phyloP scores from a whole-genome alignment of 2,888 invertebrate species.

The Leptogaster cylindrica region DNA sequence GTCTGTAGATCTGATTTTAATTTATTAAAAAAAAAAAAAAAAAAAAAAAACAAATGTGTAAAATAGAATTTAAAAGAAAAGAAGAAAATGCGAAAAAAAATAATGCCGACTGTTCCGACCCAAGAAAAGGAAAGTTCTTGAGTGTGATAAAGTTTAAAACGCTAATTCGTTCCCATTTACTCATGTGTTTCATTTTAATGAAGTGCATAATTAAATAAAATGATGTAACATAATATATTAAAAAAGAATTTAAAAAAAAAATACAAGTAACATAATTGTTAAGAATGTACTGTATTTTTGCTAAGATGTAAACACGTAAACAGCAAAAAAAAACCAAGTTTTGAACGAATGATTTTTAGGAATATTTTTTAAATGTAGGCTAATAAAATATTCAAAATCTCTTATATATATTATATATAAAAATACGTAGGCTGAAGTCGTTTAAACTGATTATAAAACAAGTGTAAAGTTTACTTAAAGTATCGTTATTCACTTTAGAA shows the following conservation, averaged over 20 bases:
- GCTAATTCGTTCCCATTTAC: not conserved
- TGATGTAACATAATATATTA: not conserved
- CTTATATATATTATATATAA: not conserved
- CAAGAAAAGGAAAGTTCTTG: not conserved
- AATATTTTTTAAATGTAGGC: slow-evolving; percentile 13
- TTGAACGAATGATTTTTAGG: slow-evolving; percentile 20
- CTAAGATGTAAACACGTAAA: slow-evolving; percentile 12
- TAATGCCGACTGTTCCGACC: too few relatives aligned
- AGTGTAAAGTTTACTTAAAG: not conserved
- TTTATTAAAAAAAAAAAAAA: too few relatives aligned
- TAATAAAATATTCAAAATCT: slow-evolving; percentile 18
- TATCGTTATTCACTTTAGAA: slow-evolving; percentile 19
- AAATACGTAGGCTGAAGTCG: not conserved
- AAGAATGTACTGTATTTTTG: slow-evolving; percentile 18
- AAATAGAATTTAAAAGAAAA: too few relatives aligned
- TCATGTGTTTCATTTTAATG: too few relatives aligned
- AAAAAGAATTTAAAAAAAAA: not conserved
- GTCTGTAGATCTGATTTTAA: too few relatives aligned
- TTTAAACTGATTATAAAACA: too few relatives aligned
- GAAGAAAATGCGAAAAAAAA: too few relatives aligned
- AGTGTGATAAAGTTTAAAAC: slow-evolving; percentile 32
- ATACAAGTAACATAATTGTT: slow-evolving; percentile 7
- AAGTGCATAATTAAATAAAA: not conserved
- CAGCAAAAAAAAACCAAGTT: not conserved
- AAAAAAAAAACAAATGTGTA: too few relatives aligned